Conservation (phyloP, 2,113 vertebrate genomes). For the Mungos mungo region DNA sequence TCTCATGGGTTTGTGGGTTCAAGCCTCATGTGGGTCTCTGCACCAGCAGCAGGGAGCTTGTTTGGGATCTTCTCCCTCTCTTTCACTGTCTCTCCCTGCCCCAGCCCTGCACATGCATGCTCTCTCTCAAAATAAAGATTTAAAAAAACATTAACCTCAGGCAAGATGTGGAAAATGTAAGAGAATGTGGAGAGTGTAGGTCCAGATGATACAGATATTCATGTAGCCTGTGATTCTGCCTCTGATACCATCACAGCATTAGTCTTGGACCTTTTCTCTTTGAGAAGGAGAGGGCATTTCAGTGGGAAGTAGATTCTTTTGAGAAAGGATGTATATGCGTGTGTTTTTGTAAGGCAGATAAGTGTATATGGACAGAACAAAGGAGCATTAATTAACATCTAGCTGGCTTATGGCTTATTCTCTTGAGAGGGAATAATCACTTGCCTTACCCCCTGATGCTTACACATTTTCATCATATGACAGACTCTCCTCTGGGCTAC, state of each 20-base stretch:
- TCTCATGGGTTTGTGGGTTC: no score
- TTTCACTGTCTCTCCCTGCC: no score
- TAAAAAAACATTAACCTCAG: not conserved
- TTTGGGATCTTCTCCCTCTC: no score
- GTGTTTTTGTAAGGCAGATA: not conserved
- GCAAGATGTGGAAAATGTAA: not conserved
- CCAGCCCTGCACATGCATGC: no score
- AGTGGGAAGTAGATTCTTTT: not conserved
- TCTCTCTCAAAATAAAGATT: no score
- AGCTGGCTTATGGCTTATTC: no score
- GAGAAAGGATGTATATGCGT: not conserved
- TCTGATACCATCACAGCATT: not conserved
- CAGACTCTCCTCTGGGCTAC: not conserved
- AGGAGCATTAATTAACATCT: not conserved
- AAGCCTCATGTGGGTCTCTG: no score
- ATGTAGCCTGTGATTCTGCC: not conserved
- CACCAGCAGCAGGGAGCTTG: no score
- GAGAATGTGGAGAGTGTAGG: not conserved
- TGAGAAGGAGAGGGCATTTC: not conserved
- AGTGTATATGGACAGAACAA: not conserved
- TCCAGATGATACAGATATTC: not conserved
- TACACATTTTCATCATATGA: not conserved
- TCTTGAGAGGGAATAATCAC: not conserved
- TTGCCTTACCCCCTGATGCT: not conserved
- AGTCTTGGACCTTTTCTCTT: not conserved